Conservation (phyloP, 2,113 vertebrate species). For the Halichoeres trimaculatus region DNA sequence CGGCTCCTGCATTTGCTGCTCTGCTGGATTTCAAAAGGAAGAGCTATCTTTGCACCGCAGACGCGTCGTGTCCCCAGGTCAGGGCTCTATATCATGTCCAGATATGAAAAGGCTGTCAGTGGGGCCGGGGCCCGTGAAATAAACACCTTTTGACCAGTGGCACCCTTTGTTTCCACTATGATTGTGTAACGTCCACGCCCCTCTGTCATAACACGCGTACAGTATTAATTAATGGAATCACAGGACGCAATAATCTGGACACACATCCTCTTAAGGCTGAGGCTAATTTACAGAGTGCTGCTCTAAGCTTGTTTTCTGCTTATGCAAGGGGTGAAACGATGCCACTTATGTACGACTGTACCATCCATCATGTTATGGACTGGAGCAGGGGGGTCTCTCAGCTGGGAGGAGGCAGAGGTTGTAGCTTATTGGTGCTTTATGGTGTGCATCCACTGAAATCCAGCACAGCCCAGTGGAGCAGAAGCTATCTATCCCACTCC, state of each 20-base stretch:
- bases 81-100: conserved; percentile 72
- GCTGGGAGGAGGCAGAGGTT: conserved; percentile 27
- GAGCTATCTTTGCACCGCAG: conserved; percentile 64
- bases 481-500: conserved; percentile 50
- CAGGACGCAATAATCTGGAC: conserved; percentile 20
- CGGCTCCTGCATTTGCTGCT: conserved; percentile 76
- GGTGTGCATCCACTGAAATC: conserved; percentile 24
- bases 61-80: conserved; percentile 64
- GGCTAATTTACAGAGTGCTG: conserved; percentile 67
- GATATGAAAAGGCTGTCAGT: conserved; percentile 73
- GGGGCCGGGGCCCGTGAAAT: conserved; percentile 68
- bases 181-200: conserved; percentile 2
- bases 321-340: conserved; percentile 56
- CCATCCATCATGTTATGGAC: conserved; percentile 67
- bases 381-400: conserved; percentile 16
- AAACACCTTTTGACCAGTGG: conserved; percentile 73
- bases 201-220: conserved; percentile 5
- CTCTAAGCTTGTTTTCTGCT: conserved; percentile 70
- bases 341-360: conserved; percentile 31
- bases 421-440: conserved; percentile 39
- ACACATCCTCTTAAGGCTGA: conserved; percentile 41
- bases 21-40: conserved; percentile 80
- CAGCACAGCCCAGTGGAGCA: conserved; percentile 59
- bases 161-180: conserved; percentile 67
- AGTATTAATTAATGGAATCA: conserved; percentile 66